Evolutionary conservation across 2,888 invertebrate species (phyloP).

Genomic region (Morpho achilles): DNA sequence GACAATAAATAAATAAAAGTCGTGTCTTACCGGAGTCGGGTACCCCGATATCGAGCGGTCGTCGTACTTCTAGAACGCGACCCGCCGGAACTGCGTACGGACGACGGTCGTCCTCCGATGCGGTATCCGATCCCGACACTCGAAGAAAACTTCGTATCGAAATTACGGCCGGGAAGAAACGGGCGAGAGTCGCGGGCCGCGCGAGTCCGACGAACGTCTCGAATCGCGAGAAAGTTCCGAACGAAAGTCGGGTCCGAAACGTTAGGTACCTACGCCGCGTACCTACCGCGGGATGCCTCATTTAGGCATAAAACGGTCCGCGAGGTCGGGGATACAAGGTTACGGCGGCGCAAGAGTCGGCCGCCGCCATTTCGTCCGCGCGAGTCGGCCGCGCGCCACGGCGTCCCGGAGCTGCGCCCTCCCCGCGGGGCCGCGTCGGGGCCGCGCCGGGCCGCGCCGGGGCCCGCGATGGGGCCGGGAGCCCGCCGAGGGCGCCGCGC

Average conservation of each 20-base stretch:
- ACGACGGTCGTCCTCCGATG: too few species aligned
- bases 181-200: too few species aligned
- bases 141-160: too few species aligned
- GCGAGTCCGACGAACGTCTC: too few species aligned
- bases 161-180: too few species aligned
- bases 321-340: constrained; percentile 46
- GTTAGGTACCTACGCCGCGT: constrained; percentile 36
- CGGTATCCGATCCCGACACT: too few species aligned
- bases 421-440: not conserved
- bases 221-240: constrained; percentile 7
- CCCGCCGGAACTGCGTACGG: too few species aligned
- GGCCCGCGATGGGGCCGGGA: not conserved
- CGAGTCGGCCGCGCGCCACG: constrained; percentile 51
- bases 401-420: too few species aligned
- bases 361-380: constrained; percentile 53
- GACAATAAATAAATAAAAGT: too few species aligned
- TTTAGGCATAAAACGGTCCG: constrained; percentile 50
- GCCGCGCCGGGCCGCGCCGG: not conserved
- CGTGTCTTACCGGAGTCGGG: too few species aligned
- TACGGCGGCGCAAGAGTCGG: constrained; percentile 34
- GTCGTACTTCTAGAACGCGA: too few species aligned
- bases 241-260: constrained; percentile 22
- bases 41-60: too few species aligned
- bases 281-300: constrained; percentile 41
- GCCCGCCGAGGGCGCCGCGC: not conserved